These are phyloP conservation scores for Papilio gigon DNA, from an alignment of 2,888 invertebrate genomes.

Conservation along the genomic window DNA sequence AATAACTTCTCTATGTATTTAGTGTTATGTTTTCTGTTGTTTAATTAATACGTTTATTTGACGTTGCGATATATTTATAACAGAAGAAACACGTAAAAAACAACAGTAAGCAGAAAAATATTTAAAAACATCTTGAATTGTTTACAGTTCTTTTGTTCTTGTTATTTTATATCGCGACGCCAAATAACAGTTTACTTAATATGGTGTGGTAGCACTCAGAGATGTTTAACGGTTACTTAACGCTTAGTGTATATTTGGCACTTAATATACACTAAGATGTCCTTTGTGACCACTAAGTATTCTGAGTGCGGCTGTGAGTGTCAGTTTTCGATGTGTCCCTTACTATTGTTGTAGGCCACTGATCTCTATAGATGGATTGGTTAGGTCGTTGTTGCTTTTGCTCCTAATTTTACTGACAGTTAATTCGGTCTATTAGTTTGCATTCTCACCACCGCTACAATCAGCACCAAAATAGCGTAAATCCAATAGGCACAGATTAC, in stretches of 20 bases:
- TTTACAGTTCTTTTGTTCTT: not conserved
- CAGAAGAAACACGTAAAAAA: not conserved
- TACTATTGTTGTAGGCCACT: no score
- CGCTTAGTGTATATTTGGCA: no score
- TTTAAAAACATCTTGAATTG: no score
- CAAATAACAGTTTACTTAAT: not conserved
- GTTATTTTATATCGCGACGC: not conserved
- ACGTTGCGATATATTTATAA: constrained; percentile 24
- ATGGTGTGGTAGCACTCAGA: not conserved
- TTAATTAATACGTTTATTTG: constrained; percentile 11
- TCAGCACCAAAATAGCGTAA: not conserved
- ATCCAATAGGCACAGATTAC: not conserved
- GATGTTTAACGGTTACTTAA: not conserved
- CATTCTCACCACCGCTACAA: no score
- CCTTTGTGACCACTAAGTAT: no score
- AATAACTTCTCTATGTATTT: constrained; percentile 9
- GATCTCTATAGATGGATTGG: no score
- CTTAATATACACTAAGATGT: no score
- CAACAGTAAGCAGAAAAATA: no score
- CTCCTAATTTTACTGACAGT: no score
- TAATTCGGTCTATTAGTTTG: no score
- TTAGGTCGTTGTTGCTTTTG: no score
- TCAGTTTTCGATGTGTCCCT: not conserved
- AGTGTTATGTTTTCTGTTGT: constrained; percentile 25
- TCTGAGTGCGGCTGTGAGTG: no score